phyloP scores from a whole-genome alignment of 2,113 vertebrate species.

The Gulo gulo region DNA sequence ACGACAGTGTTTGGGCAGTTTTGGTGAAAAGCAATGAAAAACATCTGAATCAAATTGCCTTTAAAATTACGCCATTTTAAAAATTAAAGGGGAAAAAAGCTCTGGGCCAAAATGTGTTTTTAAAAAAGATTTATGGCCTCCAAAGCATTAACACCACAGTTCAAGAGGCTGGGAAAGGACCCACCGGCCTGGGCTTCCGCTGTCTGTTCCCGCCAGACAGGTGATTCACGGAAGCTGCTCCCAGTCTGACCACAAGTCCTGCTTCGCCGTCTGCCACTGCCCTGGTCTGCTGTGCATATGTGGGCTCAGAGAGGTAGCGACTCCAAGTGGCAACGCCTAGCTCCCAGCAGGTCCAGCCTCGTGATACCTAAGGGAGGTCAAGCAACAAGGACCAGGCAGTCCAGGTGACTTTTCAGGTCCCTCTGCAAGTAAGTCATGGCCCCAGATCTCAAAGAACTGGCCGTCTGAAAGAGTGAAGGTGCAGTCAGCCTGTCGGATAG shows the following conservation, averaged over 20 bases:
- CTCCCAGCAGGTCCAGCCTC: neutral
- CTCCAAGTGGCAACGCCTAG: neutral
- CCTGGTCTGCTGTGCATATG: neutral
- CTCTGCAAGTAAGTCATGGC: neutral
- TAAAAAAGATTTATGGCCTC: slow-evolving; percentile 60
- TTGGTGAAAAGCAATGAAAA: slow-evolving; percentile 44
- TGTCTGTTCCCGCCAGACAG: neutral
- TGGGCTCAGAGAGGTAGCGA: neutral
- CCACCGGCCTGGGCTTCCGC: neutral
- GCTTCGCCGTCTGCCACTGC: neutral
- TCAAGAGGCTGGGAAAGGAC: neutral
- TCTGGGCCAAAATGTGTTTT: slow-evolving; percentile 60
- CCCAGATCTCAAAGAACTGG: neutral
- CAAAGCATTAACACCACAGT: slow-evolving; percentile 5
- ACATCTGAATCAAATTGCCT: slow-evolving; percentile 67
- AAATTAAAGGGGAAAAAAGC: slow-evolving; percentile 17
- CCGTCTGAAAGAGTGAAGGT: neutral
- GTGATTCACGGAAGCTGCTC: neutral
- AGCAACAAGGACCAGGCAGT: neutral
- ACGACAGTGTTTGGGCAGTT: slow-evolving; percentile 23
- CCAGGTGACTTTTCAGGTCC: neutral
- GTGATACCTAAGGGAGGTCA: neutral
- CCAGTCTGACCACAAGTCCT: neutral
- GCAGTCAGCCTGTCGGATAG: neutral
- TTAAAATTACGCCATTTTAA: slow-evolving; percentile 64